Evolutionary conservation across 2,888 invertebrate genomes (phyloP).

Genomic region (Teleogryllus oceanicus): DNA sequence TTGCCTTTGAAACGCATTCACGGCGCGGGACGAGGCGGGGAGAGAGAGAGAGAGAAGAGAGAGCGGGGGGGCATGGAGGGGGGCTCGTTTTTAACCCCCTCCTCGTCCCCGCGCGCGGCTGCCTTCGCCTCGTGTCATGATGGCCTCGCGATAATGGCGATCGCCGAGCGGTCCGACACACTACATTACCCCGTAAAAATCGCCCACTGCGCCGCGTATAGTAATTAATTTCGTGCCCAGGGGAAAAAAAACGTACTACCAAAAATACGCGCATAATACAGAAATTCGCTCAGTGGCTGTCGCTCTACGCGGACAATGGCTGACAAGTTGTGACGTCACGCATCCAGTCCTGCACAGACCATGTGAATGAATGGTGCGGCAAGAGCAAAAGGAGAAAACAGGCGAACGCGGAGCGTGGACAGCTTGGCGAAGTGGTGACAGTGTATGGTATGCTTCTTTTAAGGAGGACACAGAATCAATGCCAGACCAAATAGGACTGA

Average conservation of each 20-base stretch:
- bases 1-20: slow-evolving; percentile 18
- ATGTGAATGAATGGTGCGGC: too few species aligned
- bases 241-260: background rate
- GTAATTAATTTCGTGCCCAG: background rate
- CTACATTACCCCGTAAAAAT: slow-evolving; percentile 12
- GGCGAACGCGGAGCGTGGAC: too few species aligned
- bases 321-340: too few species aligned
- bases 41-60: background rate
- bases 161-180: background rate
- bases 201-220: background rate
- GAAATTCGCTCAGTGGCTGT: background rate
- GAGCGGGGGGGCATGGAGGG: background rate
- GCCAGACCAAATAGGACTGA: background rate
- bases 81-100: background rate
- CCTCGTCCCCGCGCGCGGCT: background rate
- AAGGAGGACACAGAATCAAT: background rate
- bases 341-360: too few species aligned
- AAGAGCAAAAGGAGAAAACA: too few species aligned
- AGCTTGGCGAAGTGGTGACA: too few species aligned
- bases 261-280: background rate
- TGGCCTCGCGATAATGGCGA: background rate
- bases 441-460: too few species aligned
- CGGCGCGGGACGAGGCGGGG: background rate
- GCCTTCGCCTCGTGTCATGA: background rate
- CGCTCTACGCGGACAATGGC: too few species aligned